Evolutionary conservation across 2,888 invertebrate genomes (phyloP), one percentile per base, ranked within the genome.

Genomic region (Parnassius glacialis): DNA sequence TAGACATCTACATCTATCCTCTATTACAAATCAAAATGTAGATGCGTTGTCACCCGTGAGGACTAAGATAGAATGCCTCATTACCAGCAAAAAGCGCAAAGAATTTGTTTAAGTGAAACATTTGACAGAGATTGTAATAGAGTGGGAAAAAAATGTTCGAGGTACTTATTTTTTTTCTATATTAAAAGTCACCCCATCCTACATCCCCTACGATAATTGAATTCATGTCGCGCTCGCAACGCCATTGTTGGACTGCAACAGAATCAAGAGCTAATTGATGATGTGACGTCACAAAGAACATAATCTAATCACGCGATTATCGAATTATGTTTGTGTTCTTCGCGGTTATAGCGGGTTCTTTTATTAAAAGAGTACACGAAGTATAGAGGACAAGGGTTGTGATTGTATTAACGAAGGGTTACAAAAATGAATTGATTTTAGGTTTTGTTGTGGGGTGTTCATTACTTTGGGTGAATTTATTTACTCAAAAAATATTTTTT

Each of bases 291-390:
- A 83, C 80, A 85, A 78, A 83, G 79, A 73, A 73, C 70, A 64
- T 76, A 85, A 85, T 84, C 74, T 71, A 80, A 84, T 88, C 77
- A 82, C 71, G 70, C 78, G 72, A 74, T 86, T 81, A 87, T 87
- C 78, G 74, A 84, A 83, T 90, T 85, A 87, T 79, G 74, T 79
- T 79, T 76, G 75, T 75, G 75, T 76, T 74, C 81, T 81, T 83
- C 79, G 84, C 72, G 80, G 80, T 71, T 64, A 64, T 65, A 54
- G 55, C n/a, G 59, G 68, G 67, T 64, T 51, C 59, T 70, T 67
- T 59, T 64, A 69, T 68, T 67, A 67, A 70, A 68, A 64, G 64
- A 64, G 59, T 70, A 70, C 58, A 55, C 65, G 52, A 58, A 52
- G 63, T 62, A 60, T 56, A 58, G 55, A 65, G 44, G 55, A 52